A percentile compares a stretch with the other conserved stretches of the same genome.
phyloP scores from a whole-genome alignment of 2,797 vertebrate species.

The Rhincodon typus region DNA sequence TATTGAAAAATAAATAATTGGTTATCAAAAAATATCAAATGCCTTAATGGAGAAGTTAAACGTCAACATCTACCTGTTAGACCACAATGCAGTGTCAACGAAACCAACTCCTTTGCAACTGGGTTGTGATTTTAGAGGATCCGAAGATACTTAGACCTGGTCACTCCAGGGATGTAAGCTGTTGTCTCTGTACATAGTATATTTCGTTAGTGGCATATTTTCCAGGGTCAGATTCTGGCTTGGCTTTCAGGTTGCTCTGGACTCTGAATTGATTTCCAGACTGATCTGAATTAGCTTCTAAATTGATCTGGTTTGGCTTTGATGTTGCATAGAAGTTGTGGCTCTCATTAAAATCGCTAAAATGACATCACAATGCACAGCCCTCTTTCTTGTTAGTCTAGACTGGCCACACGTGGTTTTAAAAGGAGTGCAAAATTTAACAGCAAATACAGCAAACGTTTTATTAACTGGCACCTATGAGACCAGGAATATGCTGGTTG shows the following conservation, averaged over 20 bases:
- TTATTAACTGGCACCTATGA: too few relatives aligned
- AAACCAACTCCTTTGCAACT: background rate
- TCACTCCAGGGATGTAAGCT: background rate
- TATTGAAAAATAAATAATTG: background rate
- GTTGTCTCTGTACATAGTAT: background rate
- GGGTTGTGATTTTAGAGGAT: background rate
- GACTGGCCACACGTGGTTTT: background rate
- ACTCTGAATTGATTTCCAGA: too few relatives aligned
- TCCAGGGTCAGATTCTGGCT: background rate
- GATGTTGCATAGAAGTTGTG: background rate
- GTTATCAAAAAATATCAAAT: background rate
- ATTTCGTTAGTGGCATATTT: background rate
- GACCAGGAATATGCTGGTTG: too few relatives aligned
- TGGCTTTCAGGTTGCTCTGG: background rate
- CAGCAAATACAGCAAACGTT: background rate
- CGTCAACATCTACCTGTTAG: background rate
- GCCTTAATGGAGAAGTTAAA: background rate
- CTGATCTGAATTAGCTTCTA: too few relatives aligned
- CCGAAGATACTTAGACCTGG: background rate
- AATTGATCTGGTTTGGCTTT: too few relatives aligned
- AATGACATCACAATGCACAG: background rate
- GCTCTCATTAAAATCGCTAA: background rate
- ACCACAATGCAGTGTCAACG: background rate
- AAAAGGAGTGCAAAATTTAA: background rate
- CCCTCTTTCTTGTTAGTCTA: background rate